A percentile compares a stretch with the other conserved stretches of the same genome.
Conservation (phyloP, 2,888 invertebrate genomes). For the Nowickia ferox region DNA sequence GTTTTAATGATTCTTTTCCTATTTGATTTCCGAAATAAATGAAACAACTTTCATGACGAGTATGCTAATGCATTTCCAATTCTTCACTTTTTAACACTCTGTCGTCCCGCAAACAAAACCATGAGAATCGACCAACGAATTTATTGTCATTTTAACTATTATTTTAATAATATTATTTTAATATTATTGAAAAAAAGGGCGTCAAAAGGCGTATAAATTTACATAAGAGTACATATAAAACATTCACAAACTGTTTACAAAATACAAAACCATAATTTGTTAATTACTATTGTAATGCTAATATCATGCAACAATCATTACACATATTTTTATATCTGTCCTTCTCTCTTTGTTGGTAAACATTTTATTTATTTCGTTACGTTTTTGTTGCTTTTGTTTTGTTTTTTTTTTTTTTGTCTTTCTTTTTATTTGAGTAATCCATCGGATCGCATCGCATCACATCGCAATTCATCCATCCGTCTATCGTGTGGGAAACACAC, state of each 20-base stretch:
- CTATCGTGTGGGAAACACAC: slow-evolving; percentile 84
- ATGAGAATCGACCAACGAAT: slow-evolving; percentile 20
- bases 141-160: slow-evolving; percentile 32
- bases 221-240: slow-evolving; percentile 31
- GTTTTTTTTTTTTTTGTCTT: slow-evolving; percentile 13
- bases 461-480: slow-evolving; percentile 83
- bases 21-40: slow-evolving; percentile 21
- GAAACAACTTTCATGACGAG: slow-evolving; percentile 14
- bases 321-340: slow-evolving; percentile 64
- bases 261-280: slow-evolving; percentile 52
- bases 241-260: slow-evolving; percentile 36
- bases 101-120: not conserved
- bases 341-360: slow-evolving; percentile 63
- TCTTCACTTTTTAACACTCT: not conserved
- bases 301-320: slow-evolving; percentile 66
- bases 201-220: slow-evolving; percentile 34
- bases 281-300: slow-evolving; percentile 59
- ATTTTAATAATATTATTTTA: too few species aligned
- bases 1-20: slow-evolving; percentile 26
- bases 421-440: slow-evolving; percentile 72
- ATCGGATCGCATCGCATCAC: slow-evolving; percentile 76
- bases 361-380: slow-evolving; percentile 47
- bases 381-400: slow-evolving; percentile 57
- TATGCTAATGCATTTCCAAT: slow-evolving; percentile 36
- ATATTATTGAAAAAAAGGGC: slow-evolving; percentile 24